Evolutionary conservation across 2,797 vertebrate genomes (phyloP), one percentile per base, ranked within the genome.

Genomic region (Dendrocincla fuliginosa): DNA sequence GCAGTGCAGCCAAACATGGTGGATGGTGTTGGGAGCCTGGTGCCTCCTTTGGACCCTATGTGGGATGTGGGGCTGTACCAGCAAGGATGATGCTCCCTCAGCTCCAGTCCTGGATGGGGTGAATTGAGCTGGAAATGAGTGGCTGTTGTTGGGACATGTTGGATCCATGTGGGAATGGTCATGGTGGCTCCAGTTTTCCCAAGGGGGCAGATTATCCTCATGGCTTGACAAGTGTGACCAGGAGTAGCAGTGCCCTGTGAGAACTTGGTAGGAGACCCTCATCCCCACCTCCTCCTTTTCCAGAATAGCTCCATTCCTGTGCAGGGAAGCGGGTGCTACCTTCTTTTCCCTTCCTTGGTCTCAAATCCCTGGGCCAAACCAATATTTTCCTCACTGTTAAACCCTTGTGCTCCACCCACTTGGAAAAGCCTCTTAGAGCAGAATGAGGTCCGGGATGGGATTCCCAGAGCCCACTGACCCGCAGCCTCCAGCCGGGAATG

Each of bases 361-460:
- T 2, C 5, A 15, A 81, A 84, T 64, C 69, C 60, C 78, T 71
- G 73, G 63, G 70, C n/a, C 3, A 35, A 70, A 82, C 87, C 94
- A 95, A 87, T 90, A 84, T 96, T 97, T 96, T 73, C 82, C 95
- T 97, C 78, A 32, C 84, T 89, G 37, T 85, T 47, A 70, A 95
- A 79, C 64, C 91, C 20, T 70, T 1, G 28, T 28, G 25, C 92
- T 93, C 95, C 95, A 80, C 90, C 92, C 70, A 11, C 0, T 27
- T 71, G 94, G 83, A 88, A 90, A 73, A 93, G 74, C 89, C 11
- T 0, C 73, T 93, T 75, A 32, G 91, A 86, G 84, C 81, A n/a
- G 88, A 52, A 22, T 12, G 57, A 55, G 42, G 24, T 80, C 75
- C 35, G 89, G 90, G 82, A 65, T 93, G 47, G 0, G 11, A 13